phyloP scores from a whole-genome alignment of 2,113 vertebrate genomes.

The Apteryx mantelli region DNA sequence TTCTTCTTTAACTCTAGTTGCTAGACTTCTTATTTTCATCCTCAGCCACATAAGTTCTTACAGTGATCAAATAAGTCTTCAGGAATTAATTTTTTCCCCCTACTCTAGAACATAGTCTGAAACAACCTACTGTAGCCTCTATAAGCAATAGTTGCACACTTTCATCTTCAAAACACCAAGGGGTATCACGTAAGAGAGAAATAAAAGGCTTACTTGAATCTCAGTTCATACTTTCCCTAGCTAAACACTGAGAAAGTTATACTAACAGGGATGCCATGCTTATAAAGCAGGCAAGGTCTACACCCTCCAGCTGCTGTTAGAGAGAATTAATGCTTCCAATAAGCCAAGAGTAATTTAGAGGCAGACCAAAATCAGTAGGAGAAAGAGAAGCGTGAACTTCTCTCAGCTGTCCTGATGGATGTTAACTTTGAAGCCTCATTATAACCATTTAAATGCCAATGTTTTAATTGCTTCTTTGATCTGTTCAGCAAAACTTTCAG shows the following conservation, averaged over 20 bases:
- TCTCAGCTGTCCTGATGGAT: background rate
- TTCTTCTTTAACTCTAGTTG: background rate
- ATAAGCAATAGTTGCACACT: background rate
- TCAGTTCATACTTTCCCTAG: background rate
- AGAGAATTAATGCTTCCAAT: background rate
- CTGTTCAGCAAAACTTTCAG: background rate
- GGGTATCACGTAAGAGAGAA: background rate
- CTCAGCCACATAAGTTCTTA: background rate
- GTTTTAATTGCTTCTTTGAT: background rate
- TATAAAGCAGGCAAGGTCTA: background rate
- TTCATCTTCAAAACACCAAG: background rate
- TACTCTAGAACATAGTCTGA: background rate
- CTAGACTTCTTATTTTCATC: background rate
- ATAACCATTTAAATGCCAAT: background rate
- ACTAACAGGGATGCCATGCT: background rate
- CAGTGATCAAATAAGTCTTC: background rate
- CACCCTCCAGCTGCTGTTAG: background rate
- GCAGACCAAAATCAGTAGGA: background rate
- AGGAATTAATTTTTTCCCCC: background rate
- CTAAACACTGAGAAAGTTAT: background rate
- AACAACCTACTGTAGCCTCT: background rate
- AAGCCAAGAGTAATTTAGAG: background rate
- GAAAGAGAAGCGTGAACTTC: background rate
- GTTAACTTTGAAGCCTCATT: background rate
- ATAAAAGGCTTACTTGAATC: background rate